These are phyloP conservation scores for Camelus dromedarius DNA, from an alignment of 2,113 vertebrate species.

Conservation along the genomic window DNA sequence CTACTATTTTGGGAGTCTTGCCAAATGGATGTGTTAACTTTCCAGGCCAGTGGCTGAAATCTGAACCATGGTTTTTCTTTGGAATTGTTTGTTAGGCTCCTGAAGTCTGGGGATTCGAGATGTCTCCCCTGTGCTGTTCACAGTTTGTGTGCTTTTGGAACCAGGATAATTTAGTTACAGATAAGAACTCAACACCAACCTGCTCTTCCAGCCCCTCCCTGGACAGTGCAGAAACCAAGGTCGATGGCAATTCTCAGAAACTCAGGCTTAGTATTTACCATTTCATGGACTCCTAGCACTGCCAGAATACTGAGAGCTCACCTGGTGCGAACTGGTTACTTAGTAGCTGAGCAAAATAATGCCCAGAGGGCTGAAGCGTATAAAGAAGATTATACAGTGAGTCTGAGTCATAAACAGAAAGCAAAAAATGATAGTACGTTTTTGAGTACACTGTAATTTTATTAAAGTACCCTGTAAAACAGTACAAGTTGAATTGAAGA, in stretches of 20 bases:
- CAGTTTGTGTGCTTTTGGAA: constrained; percentile 61
- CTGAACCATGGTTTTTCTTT: constrained; percentile 72
- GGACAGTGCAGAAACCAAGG: neutral
- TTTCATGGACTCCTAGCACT: neutral
- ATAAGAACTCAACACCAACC: constrained; percentile 50
- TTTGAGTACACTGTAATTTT: constrained; percentile 7
- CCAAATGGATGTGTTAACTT: constrained; percentile 72
- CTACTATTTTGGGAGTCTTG: constrained; percentile 68
- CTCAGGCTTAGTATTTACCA: neutral
- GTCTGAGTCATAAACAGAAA: neutral
- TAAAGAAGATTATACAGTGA: neutral
- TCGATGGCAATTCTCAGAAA: constrained; percentile 41
- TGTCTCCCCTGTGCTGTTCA: constrained; percentile 56
- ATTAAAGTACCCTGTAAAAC: constrained; percentile 10
- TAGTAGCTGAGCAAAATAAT: neutral
- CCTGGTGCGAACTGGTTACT: neutral
- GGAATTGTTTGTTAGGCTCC: constrained; percentile 59
- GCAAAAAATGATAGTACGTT: neutral
- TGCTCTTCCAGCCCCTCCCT: neutral
- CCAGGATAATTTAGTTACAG: constrained; percentile 45
- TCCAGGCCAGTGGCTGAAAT: constrained; percentile 69
- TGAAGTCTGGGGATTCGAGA: constrained; percentile 51
- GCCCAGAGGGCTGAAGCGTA: neutral
- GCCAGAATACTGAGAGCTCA: neutral
- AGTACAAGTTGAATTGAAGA: neutral